Percentiles rank a stretch among this genome's conserved stretches.
Conservation (phyloP, 2,113 vertebrate genomes). For the Percina caprodes region DNA sequence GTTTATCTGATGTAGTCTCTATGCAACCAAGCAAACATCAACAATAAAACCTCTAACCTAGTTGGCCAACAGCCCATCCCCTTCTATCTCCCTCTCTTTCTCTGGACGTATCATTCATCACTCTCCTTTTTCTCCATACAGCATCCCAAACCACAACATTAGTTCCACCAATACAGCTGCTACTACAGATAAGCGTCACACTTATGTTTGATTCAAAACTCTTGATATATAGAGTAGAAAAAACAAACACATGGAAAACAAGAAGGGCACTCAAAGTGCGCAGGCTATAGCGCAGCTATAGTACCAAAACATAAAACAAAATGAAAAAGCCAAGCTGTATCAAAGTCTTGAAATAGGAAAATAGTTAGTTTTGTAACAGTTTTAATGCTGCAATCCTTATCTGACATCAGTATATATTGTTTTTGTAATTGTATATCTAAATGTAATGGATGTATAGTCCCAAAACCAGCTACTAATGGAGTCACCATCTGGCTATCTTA, state of each 20-base stretch:
- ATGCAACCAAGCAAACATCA: slow-evolving; percentile 59
- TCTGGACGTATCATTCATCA: slow-evolving; percentile 61
- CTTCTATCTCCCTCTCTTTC: slow-evolving; percentile 43
- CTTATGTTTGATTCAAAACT: slow-evolving; percentile 25
- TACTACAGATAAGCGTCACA: slow-evolving; percentile 43
- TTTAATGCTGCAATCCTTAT: background rate
- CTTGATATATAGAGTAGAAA: background rate
- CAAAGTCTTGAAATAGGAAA: background rate
- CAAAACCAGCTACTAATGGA: background rate
- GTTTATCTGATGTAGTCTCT: slow-evolving; percentile 61
- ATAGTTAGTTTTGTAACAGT: background rate
- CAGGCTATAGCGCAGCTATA: background rate
- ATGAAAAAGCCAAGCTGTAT: background rate
- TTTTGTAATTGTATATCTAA: slow-evolving; percentile 7
- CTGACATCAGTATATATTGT: background rate
- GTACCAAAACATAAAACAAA: background rate
- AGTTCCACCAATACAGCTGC: slow-evolving; percentile 56
- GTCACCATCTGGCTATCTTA: slow-evolving; percentile 8
- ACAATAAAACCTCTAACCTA: slow-evolving; percentile 66
- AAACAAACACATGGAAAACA: background rate
- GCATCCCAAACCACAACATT: slow-evolving; percentile 37
- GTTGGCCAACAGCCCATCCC: slow-evolving; percentile 58
- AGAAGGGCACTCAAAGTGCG: too few relatives aligned
- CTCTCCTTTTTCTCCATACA: slow-evolving; percentile 24
- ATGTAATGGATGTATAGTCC: slow-evolving; percentile 5